Base-by-base conservation (phyloP, 2,113 vertebrate species). In the Pogonocichla stellata region DNA sequence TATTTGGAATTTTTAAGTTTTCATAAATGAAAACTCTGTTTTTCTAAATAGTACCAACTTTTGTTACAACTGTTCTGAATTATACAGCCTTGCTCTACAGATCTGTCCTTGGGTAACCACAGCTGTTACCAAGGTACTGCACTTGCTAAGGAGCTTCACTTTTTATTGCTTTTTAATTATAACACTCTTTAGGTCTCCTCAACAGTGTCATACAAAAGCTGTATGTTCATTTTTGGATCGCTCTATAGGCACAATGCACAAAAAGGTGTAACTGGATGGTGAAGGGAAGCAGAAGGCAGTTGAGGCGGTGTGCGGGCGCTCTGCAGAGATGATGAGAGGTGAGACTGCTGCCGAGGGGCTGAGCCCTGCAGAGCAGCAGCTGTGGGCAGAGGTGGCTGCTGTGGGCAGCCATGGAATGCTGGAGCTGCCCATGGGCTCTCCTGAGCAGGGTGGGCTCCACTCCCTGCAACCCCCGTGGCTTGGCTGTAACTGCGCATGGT, bases 241-340 rank as follows among this genome's bases (percentile, higher is more conserved):
- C 25, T 80, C 34, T 56, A 6, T 28, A 53, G 78, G 54, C 36
- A 26, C 5, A 66, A 28, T 9, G n/a, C 60, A 19, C 16, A 29
- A 29, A 24, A 34, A 4, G 0, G 0, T 74, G 24, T 23, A 6
- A 15, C 8, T 17, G 40, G 10, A 12, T 33, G 31, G 18, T 24
- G 54, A 43, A 56, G 31, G 69, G 43, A 51, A 47, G 23, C 15
- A 71, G 60, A 22, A 66, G 9, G 24, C 43, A 40, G 26, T 33
- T 65, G 58, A 33, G 71, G 38, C 23, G 14, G 6, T 14, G 22
- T 58, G 43, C 28, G 8, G 23, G 34, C 38, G 28, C 80, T 80
- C 43, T 54, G 0, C 12, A 29, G 45, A 36, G 64, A 4, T 38
- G 28, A 4, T 40, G 5, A 17, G 50, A 71, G 20, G 22, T 48